Evolutionary conservation across 2,797 vertebrate genomes (phyloP), one percentile per base, ranked within the genome.

Genomic region (Esox lucius): DNA sequence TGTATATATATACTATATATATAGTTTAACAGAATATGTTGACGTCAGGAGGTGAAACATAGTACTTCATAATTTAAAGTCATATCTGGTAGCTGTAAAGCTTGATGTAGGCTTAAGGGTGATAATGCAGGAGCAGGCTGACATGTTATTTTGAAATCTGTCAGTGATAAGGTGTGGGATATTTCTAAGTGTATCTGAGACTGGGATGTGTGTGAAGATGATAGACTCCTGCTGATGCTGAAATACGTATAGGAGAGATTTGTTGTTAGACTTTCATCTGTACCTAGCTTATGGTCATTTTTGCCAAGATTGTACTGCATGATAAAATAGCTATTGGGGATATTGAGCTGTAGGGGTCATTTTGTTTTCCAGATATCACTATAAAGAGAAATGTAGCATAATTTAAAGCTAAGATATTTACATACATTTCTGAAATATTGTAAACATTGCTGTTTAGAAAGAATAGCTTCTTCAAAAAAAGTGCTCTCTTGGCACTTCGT

Each of bases 91-190:
- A 48, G n/a, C 67, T 68, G 9, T 24, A 13, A 68, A 22, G 33
- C 66, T 68, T 6, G 19, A 35, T 46, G 66, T 35, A 4, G 19
- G 22, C 9, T 22, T 68, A 35, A 9, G 11, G 9, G 39, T 42
- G 39, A 68, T 68, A 42, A 39, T 15, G 77, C 65, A 26, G 70
- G 31, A 66, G 46, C 5, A 49, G 33, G 42, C 56, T 78, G 71
- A 74, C 79, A 65, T 68, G 77, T 73, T 70, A 73, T 79, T 78
- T 78, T 31, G 59, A 17, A 73, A 72, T 31, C 11, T 39, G 17
- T 39, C 22, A 26, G n/a, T 15, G 46, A 69, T 59, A 76, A 53
- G 24, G 56, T 76, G 66, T 22, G 64, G 22, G 8, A 62, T 61
- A 75, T 35, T 35, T 35, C 33, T 35, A 35, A 35, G 33, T 35